These are phyloP conservation scores for Labeo calbasu DNA, from an alignment of 2,797 vertebrate species.

Conservation along the genomic window DNA sequence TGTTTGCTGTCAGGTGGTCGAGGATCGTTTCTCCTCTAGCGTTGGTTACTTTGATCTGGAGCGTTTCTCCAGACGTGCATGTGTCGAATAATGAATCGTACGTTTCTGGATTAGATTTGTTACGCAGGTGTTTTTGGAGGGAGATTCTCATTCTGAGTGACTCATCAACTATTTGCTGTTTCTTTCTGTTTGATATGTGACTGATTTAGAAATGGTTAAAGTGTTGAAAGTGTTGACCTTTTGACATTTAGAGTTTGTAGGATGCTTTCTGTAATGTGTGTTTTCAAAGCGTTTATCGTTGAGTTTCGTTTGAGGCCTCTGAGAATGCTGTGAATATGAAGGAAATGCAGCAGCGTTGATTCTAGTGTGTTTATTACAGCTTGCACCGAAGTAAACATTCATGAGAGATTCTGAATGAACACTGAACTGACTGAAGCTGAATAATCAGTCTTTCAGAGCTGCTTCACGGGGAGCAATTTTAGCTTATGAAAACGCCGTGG, in stretches of 20 bases:
- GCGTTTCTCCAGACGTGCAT: too few species aligned
- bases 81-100: background rate
- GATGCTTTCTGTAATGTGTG: constrained; percentile 6
- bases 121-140: background rate
- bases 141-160: background rate
- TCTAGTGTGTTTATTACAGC: too few species aligned
- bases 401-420: too few species aligned
- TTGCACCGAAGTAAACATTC: too few species aligned
- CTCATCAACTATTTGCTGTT: background rate
- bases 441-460: too few species aligned
- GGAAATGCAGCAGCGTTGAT: background rate
- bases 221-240: background rate
- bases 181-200: background rate
- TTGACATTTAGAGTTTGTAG: constrained; percentile 17
- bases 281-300: background rate
- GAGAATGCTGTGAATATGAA: background rate
- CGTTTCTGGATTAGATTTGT: background rate
- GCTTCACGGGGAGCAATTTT: too few species aligned
- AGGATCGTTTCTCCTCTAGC: too few species aligned
- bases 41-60: too few species aligned
- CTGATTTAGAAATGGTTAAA: background rate
- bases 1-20: too few species aligned
- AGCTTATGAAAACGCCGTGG: too few species aligned
- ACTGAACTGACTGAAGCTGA: too few species aligned
- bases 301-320: background rate